Percentiles rank a stretch among this genome's conserved stretches.
Evolutionary conservation across 2,888 invertebrate species (phyloP).

Genomic region (Didymodactylos carnosus): DNA sequence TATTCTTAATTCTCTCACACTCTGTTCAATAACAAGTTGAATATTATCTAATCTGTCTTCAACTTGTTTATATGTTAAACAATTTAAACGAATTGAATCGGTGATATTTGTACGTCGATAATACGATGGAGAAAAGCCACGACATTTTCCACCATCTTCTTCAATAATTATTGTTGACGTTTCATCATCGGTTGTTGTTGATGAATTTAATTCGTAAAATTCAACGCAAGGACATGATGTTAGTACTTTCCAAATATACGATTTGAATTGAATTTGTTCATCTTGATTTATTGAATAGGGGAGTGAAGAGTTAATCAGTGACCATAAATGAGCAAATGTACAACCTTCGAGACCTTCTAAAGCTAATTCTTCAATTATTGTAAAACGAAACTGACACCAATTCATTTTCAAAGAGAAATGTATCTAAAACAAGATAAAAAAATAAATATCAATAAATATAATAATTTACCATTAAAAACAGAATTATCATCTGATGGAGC

Average conservation of each 20-base stretch:
- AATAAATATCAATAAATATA: too few species aligned
- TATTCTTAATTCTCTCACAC: not conserved
- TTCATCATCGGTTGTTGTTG: not conserved
- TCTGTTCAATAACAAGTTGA: not conserved
- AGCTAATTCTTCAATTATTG: not conserved
- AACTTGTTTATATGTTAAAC: too few species aligned
- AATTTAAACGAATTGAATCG: not conserved
- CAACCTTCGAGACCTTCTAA: not conserved
- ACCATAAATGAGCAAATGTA: not conserved
- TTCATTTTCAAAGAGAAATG: too few species aligned
- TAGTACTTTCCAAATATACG: not conserved
- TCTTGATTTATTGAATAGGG: not conserved
- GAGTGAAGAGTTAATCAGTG: not conserved
- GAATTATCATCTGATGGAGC: too few species aligned
- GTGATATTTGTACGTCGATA: not conserved
- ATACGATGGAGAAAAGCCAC: not conserved
- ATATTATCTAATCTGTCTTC: not conserved
- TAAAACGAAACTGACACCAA: not conserved
- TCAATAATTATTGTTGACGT: not conserved
- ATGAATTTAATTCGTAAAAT: not conserved
- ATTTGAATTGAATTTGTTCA: not conserved
- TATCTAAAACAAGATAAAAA: too few species aligned
- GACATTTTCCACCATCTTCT: not conserved
- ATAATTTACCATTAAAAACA: too few species aligned
- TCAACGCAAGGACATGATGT: not conserved